Evolutionary conservation across 30 jellyfish, hydroid and myxozoan genomes (phyloP).

Genomic region (Turritopsis dohrnii): DNA sequence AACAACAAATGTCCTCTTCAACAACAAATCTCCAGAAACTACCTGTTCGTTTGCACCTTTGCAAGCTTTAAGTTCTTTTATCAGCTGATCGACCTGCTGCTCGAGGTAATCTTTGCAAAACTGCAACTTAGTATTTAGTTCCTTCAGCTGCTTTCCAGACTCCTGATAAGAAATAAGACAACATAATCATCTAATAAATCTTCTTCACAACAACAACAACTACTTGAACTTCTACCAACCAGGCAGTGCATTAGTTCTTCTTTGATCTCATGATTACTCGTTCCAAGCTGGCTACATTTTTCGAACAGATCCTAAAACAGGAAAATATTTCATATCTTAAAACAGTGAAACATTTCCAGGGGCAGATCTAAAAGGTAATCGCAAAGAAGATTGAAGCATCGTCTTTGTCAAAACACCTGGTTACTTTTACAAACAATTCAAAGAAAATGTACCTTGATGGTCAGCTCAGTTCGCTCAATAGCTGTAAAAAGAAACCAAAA

Average conservation of each 20-base stretch:
- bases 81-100: constrained; percentile 25
- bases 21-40: neutral
- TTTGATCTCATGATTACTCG: neutral
- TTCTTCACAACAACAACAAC: no score
- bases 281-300: constrained; percentile 17
- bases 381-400: no score
- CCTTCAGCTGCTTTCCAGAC: constrained; percentile 20
- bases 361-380: no score
- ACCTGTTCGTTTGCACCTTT: constrained; percentile 7
- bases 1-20: neutral
- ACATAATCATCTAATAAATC: no score
- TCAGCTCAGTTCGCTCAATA: constrained; percentile 3
- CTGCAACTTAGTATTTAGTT: constrained; percentile 17
- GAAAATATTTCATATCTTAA: no score
- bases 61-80: constrained; percentile 15
- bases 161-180: neutral
- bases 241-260: constrained; percentile 11
- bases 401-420: no score
- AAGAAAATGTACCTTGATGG: constrained; percentile 13
- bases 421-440: no score
- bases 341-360: no score
- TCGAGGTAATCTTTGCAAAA: constrained; percentile 17
- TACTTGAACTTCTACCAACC: constrained; percentile 5
- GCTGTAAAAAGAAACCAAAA: neutral
- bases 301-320: constrained; percentile 17